Conservation (phyloP, 1,140 invertebrate genomes). For the Conus betulinus region DNA sequence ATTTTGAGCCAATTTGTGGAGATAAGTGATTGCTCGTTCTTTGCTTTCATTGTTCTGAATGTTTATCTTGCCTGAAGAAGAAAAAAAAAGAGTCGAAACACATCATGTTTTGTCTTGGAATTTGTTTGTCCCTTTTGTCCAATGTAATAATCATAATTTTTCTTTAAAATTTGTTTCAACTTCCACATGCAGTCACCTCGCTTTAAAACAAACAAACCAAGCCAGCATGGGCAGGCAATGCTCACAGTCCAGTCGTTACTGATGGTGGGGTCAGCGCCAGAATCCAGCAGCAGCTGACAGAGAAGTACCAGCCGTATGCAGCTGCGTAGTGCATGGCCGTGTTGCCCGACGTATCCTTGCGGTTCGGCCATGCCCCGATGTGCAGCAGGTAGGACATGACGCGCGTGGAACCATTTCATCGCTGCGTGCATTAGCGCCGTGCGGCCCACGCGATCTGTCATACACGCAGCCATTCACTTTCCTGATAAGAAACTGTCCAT, state of each 20-base stretch:
- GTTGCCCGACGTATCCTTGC: constrained; percentile 83
- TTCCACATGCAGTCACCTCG: too few species aligned
- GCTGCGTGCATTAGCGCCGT: constrained; percentile 78
- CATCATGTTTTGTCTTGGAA: too few species aligned
- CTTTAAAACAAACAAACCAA: not conserved
- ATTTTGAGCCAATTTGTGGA: too few species aligned
- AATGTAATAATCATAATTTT: too few species aligned
- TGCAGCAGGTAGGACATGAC: constrained; percentile 79
- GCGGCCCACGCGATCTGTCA: constrained; percentile 75
- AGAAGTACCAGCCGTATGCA: constrained; percentile 80
- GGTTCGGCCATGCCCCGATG: constrained; percentile 81
- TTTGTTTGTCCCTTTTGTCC: too few species aligned
- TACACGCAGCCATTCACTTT: not conserved
- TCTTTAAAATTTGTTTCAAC: too few species aligned
- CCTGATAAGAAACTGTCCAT: too few species aligned
- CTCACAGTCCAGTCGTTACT: constrained; percentile 78
- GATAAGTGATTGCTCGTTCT: too few species aligned
- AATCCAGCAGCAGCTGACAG: constrained; percentile 76
- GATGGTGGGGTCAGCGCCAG: constrained; percentile 74
- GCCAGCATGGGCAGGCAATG: not conserved
- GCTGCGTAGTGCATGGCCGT: constrained; percentile 89
- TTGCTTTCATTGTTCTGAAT: too few species aligned
- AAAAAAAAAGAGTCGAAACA: too few species aligned
- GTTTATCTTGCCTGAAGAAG: too few species aligned
- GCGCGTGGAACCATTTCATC: constrained; percentile 81